Conservation (phyloP, 2,797 vertebrate genomes). For the Anolis apletophallus region DNA sequence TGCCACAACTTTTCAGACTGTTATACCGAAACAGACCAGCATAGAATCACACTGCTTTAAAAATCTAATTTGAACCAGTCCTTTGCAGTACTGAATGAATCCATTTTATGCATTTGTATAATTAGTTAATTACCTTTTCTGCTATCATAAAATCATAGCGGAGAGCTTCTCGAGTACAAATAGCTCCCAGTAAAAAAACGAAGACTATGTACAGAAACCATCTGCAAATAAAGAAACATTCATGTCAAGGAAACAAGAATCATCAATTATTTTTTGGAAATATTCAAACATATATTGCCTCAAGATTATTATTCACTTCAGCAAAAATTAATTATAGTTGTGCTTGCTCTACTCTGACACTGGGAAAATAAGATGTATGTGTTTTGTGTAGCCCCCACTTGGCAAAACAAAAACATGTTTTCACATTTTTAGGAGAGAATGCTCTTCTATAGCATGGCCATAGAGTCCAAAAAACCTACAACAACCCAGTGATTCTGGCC, state of each 20-base stretch:
- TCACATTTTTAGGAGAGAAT: too few species aligned
- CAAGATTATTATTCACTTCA: too few species aligned
- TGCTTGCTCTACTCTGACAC: too few species aligned
- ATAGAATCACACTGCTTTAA: constrained; percentile 7
- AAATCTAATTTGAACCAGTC: constrained; percentile 8
- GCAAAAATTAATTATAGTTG: too few species aligned
- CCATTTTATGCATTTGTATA: neutral
- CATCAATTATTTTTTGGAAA: neutral
- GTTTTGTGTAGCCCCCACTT: too few species aligned
- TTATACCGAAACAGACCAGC: neutral
- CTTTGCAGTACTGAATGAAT: neutral
- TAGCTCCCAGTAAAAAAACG: constrained; percentile 93
- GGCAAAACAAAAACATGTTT: too few species aligned
- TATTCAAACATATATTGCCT: neutral
- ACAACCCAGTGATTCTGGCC: too few species aligned
- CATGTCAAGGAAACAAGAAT: constrained; percentile 10
- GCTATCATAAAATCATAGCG: constrained; percentile 97
- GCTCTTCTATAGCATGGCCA: too few species aligned
- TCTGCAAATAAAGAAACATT: constrained; percentile 78
- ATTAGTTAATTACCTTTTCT: constrained; percentile 88
- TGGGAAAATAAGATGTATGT: too few species aligned
- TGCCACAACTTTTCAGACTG: neutral
- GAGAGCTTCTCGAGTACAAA: constrained; percentile 93
- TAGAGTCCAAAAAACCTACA: too few species aligned
- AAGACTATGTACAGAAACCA: constrained; percentile 99